phyloP scores from a whole-genome alignment of 2,113 vertebrate genomes.

The Chionomys nivalis region DNA sequence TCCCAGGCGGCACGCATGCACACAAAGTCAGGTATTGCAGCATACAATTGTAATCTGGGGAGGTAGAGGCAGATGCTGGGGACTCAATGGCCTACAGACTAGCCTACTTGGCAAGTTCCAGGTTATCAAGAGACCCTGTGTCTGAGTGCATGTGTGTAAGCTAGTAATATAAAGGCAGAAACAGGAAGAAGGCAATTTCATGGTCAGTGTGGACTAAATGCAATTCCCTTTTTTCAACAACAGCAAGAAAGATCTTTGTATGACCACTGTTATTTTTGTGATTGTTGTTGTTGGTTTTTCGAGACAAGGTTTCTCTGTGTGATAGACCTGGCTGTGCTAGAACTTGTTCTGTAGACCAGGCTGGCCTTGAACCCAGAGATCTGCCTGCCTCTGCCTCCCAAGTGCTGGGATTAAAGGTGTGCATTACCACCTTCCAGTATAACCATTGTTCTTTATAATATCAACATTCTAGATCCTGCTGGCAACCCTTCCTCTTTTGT shows the following conservation, averaged over 20 bases:
- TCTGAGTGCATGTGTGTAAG: background rate
- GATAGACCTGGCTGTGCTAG: too few relatives aligned
- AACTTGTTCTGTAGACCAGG: too few relatives aligned
- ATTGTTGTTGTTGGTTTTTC: too few relatives aligned
- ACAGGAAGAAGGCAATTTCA: background rate
- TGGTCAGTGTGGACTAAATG: background rate
- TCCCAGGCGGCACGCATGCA: background rate
- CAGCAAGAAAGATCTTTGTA: background rate
- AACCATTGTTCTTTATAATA: background rate
- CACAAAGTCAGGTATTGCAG: background rate
- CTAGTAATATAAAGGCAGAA: background rate
- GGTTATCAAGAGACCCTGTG: background rate
- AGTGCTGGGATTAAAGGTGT: too few relatives aligned
- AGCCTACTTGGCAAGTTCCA: background rate
- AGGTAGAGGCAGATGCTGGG: background rate
- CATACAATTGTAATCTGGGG: background rate
- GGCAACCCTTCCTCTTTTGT: background rate
- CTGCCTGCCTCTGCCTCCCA: too few relatives aligned
- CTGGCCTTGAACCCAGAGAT: too few relatives aligned
- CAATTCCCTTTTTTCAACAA: background rate
- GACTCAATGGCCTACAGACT: background rate
- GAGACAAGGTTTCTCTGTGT: too few relatives aligned
- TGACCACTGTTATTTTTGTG: background rate
- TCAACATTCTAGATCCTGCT: background rate
- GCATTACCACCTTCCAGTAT: background rate